These are phyloP conservation scores for Phoronis australis DNA, from an alignment of 2,888 invertebrate species.

Conservation along the genomic window DNA sequence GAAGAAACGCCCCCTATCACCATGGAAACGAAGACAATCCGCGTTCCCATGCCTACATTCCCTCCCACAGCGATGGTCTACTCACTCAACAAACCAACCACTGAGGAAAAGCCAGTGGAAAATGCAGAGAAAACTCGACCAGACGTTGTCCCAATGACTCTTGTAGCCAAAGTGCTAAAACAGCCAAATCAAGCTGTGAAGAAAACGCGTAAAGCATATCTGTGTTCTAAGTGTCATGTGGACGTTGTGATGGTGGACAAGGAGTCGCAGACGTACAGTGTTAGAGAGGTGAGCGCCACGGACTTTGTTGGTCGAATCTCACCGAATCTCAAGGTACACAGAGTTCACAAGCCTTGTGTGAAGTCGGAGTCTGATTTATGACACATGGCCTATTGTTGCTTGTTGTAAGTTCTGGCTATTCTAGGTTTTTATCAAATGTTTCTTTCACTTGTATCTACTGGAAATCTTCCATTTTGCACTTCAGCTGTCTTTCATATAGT, in stretches of 20 bases:
- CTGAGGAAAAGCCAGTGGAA: constrained; percentile 9
- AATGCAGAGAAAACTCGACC: constrained; percentile 8
- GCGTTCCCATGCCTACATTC: constrained; percentile 73
- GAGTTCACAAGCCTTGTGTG: too few relatives aligned
- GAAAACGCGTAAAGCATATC: constrained; percentile 28
- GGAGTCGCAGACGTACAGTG: constrained; percentile 33
- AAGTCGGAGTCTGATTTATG: too few relatives aligned
- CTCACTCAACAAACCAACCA: constrained; percentile 44
- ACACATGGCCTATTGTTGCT: too few relatives aligned
- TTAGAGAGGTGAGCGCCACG: too few relatives aligned
- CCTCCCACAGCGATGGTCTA: constrained; percentile 79
- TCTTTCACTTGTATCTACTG: too few relatives aligned
- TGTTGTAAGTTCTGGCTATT: too few relatives aligned
- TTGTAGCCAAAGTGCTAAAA: constrained; percentile 44
- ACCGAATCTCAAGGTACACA: too few relatives aligned
- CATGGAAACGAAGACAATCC: constrained; percentile 57
- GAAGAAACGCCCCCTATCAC: constrained; percentile 23
- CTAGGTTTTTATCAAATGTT: too few relatives aligned
- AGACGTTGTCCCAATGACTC: constrained; percentile 35
- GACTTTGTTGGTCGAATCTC: too few relatives aligned
- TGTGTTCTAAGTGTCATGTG: constrained; percentile 39
- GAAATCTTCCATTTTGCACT: too few relatives aligned
- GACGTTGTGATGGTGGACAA: constrained; percentile 34
- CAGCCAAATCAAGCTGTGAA: constrained; percentile 27
- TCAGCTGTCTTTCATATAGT: too few relatives aligned